Evolutionary conservation across 2,797 vertebrate species (phyloP).

Genomic region (Anolis apletophallus): DNA sequence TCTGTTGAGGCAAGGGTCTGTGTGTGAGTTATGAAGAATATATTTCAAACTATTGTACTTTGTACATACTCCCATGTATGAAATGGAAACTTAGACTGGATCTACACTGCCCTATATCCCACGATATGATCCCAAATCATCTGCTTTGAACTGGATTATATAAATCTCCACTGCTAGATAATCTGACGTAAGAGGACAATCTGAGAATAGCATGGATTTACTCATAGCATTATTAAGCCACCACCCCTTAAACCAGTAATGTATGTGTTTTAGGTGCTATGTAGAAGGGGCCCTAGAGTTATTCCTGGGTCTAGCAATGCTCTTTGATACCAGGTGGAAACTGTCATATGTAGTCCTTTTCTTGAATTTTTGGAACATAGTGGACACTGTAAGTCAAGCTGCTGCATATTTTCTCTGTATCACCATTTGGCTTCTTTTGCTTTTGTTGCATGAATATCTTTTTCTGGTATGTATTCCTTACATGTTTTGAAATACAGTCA

Average conservation of each 20-base stretch:
- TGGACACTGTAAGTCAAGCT: not conserved
- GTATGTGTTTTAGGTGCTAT: no score
- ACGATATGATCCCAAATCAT: no score
- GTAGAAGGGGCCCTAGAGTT: not conserved
- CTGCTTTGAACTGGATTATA: no score
- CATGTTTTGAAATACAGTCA: not conserved
- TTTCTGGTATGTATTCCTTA: not conserved
- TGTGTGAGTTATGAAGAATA: not conserved
- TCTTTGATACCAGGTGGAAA: not conserved
- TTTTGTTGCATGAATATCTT: not conserved
- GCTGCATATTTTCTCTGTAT: no score
- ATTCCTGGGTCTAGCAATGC: not conserved
- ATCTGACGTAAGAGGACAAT: no score
- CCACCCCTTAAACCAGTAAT: no score
- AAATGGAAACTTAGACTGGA: not conserved
- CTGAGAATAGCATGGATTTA: no score
- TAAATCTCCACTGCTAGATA: no score
- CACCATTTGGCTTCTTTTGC: not conserved
- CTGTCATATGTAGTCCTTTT: not conserved
- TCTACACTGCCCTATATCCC: no score
- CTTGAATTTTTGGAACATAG: no score
- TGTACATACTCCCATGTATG: not conserved
- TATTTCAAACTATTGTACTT: not conserved
- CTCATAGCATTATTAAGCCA: no score
- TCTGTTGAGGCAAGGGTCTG: not conserved